Base-by-base conservation (phyloP, 2,113 vertebrate species). In the Rhadina sibilatrix region DNA sequence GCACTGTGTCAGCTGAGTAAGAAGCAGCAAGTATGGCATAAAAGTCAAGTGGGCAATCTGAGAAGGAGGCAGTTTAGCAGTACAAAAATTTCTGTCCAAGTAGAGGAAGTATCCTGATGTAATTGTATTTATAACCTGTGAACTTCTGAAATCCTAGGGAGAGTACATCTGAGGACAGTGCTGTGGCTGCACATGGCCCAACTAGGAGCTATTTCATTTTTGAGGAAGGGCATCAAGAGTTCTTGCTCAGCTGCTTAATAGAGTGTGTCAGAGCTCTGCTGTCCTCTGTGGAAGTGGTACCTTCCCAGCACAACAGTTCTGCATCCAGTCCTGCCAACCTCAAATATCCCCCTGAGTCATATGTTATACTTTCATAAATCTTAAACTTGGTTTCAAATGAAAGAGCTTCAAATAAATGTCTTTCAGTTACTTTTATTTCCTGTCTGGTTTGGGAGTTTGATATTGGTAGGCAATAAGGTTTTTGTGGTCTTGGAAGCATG, bases 121-220 rank as follows among this genome's bases (percentile, higher is more conserved):
- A 53, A 75, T 79, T 92, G 50, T 86, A 77, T 90, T 96, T 94
- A 90, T 88, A 90, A 54, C 40, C 64, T 78, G 76, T 87, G 71
- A 93, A 40, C 50, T 46, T 80, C 57, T 74, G 82, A 70, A 86
- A 63, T 81, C 64, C 64, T 50, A 27, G 54, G 76, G 50, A 59
- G 30, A 59, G 66, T 76, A 61, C 69, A 91, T 70, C 49, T 95
- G 83, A 93, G 86, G 93, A 94, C 66, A 71, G 42, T 84, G 35
- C 77, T 69, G 20, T 76, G 77, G 42, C 68, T 88, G 53, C 85
- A 74, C 47, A 33, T 79, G 74, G 83, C 20, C 49, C 80, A 63
- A 1, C 18, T 20, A 79, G 74, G 52, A 87, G 60, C 59, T 81
- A 50, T 1, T 3, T 80, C 6, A n/a, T 69, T 90, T 78, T 60